Evolutionary conservation across 2,797 vertebrate genomes (phyloP), one percentile per base, ranked within the genome.

Genomic region (Falco peregrinus): DNA sequence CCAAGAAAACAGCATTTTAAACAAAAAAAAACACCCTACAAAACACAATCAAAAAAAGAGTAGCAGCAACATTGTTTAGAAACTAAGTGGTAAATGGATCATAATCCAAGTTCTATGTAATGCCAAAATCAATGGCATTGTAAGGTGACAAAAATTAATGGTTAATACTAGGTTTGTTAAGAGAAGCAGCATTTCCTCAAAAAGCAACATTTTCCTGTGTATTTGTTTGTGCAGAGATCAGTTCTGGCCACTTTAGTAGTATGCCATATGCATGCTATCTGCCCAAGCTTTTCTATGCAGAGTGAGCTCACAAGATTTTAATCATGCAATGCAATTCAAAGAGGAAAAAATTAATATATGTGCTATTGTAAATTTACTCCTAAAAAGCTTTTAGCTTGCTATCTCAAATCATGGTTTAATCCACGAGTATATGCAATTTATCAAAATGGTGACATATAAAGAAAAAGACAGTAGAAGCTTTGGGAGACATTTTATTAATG

Each of bases 401-500:
- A 7, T 24, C 57, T 56, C 57, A 78, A 71, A 65, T 35, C 26
- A 75, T 2, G 2, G 25, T 15, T 75, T 77, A 74, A 70, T 22
- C 16, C 28, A 47, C 7, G 2, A 74, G 18, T 59, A 51, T 2
- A 68, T 10, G 24, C 11, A 63, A 59, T 35, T 51, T 43, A 70
- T 60, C 48, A 48, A 74, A 65, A 61, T 12, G 6, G 11, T 17
- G 26, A 51, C 31, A 61, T 6, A 94, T 2, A 35, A 84, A 65
- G 11, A 87, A 71, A 71, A 35, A 60, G 37, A 63, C 74, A 60
- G 11, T 3, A 54, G 14, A 83, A 18, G 21, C 39, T 92, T 61
- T n/a, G 60, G 54, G 73, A 96, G 87, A 92, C 53, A 35, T 91
- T 96, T 96, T 94, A 96, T 92, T 96, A 87, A 96, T 92, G 79